Conservation (phyloP, 2,888 invertebrate genomes). For the Parnassius apollo region DNA sequence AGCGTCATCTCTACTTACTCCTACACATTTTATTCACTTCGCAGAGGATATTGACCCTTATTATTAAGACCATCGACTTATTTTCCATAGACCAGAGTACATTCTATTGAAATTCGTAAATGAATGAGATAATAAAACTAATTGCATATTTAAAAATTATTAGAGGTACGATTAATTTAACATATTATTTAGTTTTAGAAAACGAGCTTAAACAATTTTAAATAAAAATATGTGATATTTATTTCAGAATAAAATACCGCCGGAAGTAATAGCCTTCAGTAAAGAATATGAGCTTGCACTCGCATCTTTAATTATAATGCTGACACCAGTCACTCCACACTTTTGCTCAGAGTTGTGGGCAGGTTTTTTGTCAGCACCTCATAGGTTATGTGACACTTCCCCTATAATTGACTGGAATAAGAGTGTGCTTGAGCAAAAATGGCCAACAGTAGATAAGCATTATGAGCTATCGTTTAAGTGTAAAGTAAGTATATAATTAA, state of each 20-base stretch:
- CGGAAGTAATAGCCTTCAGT: conserved; percentile 83
- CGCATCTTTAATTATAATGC: conserved; percentile 89
- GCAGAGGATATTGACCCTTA: too few relatives aligned
- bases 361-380: conserved; percentile 85
- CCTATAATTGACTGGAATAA: conserved; percentile 84
- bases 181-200: too few relatives aligned
- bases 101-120: too few relatives aligned
- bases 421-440: conserved; percentile 86
- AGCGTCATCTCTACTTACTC: too few relatives aligned
- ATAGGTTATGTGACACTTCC: conserved; percentile 70
- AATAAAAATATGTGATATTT: conserved; percentile 9
- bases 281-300: conserved; percentile 89
- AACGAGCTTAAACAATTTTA: too few relatives aligned
- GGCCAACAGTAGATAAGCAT: conserved; percentile 88
- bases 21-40: too few relatives aligned
- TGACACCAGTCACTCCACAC: conserved; percentile 94
- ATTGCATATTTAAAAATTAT: too few relatives aligned
- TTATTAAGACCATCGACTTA: too few relatives aligned
- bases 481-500: conserved; percentile 64
- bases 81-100: too few relatives aligned
- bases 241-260: conserved; percentile 81
- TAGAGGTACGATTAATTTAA: too few relatives aligned
- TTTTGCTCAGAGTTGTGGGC: conserved; percentile 96
- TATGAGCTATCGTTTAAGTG: conserved; percentile 85
- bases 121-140: too few relatives aligned